A percentile compares a stretch with the other conserved stretches of the same genome.
Evolutionary conservation across 2,113 vertebrate species (phyloP).

Genomic region (Gobio gobio): DNA sequence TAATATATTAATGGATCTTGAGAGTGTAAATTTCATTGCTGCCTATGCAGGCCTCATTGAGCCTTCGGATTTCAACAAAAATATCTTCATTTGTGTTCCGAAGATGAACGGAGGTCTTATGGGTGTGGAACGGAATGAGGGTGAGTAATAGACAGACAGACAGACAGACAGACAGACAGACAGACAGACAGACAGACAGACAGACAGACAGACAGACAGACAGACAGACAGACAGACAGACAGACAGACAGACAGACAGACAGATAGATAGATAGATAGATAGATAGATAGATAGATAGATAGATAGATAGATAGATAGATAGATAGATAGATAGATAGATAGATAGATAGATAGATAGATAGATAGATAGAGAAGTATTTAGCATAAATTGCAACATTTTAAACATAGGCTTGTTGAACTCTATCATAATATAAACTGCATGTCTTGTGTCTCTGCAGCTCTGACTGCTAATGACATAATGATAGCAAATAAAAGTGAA

Average conservation of each 20-base stretch:
- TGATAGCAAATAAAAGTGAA: slow-evolving; percentile 2
- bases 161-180: not conserved
- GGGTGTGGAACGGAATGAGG: too few relatives aligned
- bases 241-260: too few relatives aligned
- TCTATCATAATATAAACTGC: slow-evolving; percentile 16
- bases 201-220: not conserved
- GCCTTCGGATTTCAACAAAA: too few relatives aligned
- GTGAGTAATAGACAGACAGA: not conserved
- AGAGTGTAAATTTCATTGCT: too few relatives aligned
- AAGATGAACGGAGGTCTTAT: too few relatives aligned
- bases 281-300: not conserved
- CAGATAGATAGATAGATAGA: too few relatives aligned
- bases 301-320: too few relatives aligned
- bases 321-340: not conserved
- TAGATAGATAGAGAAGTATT: not conserved
- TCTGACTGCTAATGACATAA: slow-evolving; percentile 34
- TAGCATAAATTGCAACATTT: not conserved
- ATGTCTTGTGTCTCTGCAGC: slow-evolving; percentile 11
- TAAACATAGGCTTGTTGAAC: slow-evolving; percentile 14
- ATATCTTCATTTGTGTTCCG: too few relatives aligned
- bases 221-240: too few relatives aligned
- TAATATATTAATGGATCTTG: too few relatives aligned
- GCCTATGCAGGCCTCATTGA: too few relatives aligned
- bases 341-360: not conserved
- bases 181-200: not conserved